These are phyloP conservation scores for Aromia moschata DNA, from an alignment of 2,888 invertebrate genomes.

Conservation along the genomic window DNA sequence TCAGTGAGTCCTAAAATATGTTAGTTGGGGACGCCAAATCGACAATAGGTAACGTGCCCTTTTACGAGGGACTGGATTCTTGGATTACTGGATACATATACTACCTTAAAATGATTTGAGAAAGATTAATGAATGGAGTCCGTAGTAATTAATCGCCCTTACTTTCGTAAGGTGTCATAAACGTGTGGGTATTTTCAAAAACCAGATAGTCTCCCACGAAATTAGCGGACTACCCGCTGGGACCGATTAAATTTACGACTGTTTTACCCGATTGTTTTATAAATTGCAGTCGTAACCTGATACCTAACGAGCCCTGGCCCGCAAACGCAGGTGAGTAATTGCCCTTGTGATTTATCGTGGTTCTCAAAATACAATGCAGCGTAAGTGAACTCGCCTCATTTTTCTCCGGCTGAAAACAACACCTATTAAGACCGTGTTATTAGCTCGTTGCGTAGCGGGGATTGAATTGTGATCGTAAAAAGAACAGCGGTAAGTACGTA, in stretches of 20 bases:
- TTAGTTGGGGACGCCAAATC: too few species aligned
- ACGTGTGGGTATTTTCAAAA: background rate
- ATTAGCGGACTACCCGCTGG: background rate
- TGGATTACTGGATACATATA: too few species aligned
- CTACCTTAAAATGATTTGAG: too few species aligned
- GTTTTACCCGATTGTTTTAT: slow-evolving; percentile 4
- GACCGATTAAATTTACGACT: background rate
- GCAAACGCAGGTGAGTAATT: slow-evolving; percentile 6
- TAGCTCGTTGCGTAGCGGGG: background rate
- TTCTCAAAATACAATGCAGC: slow-evolving; percentile 20
- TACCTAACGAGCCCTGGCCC: background rate
- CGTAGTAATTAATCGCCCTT: too few species aligned
- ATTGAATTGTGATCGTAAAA: slow-evolving; percentile 2
- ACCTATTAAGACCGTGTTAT: slow-evolving; percentile 1
- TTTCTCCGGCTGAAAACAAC: slow-evolving; percentile 13
- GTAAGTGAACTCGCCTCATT: slow-evolving; percentile 8
- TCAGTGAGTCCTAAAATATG: too few species aligned
- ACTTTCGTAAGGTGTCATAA: background rate
- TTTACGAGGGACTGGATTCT: too few species aligned
- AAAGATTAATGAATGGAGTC: too few species aligned
- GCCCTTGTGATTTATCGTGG: slow-evolving; percentile 16
- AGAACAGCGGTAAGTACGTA: background rate
- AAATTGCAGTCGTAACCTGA: background rate
- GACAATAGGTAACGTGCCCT: too few species aligned
- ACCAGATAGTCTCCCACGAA: background rate